Evolutionary conservation across 2,113 vertebrate genomes (phyloP).

Genomic region (Saguinus midas): DNA sequence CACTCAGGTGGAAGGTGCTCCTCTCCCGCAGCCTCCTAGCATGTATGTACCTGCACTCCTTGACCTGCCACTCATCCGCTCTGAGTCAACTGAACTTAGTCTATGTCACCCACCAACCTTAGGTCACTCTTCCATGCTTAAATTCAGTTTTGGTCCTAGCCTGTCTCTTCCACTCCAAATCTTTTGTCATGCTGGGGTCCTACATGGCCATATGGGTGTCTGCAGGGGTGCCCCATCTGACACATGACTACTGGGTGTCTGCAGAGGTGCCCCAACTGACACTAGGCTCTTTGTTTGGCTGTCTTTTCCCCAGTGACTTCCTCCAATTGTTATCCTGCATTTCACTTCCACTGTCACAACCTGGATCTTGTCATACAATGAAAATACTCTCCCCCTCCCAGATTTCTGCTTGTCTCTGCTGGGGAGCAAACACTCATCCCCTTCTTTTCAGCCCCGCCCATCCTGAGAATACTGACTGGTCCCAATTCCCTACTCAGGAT

Average conservation of each 20-base stretch:
- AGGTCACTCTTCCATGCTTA: too few species aligned
- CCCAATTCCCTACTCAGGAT: neutral
- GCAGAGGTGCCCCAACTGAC: neutral
- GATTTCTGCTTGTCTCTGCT: neutral
- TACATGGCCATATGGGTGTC: neutral
- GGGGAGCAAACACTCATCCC: neutral
- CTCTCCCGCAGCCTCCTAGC: rapidly evolving
- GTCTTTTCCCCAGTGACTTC: neutral
- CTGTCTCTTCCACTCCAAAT: neutral
- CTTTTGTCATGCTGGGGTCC: rapidly evolving
- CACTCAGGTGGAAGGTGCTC: neutral
- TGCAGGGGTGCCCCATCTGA: neutral
- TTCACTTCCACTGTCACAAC: neutral
- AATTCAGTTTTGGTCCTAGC: neutral
- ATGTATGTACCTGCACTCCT: rapidly evolving
- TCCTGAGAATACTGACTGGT: neutral
- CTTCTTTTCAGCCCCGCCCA: neutral
- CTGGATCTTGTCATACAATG: neutral
- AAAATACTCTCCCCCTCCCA: neutral
- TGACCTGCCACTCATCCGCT: neutral
- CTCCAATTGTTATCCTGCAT: neutral
- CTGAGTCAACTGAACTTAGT: neutral
- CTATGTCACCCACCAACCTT: neutral
- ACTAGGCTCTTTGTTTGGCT: neutral
- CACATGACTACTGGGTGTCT: neutral